Evolutionary conservation across 2,888 invertebrate species (phyloP).

Genomic region (Phortica okadai): DNA sequence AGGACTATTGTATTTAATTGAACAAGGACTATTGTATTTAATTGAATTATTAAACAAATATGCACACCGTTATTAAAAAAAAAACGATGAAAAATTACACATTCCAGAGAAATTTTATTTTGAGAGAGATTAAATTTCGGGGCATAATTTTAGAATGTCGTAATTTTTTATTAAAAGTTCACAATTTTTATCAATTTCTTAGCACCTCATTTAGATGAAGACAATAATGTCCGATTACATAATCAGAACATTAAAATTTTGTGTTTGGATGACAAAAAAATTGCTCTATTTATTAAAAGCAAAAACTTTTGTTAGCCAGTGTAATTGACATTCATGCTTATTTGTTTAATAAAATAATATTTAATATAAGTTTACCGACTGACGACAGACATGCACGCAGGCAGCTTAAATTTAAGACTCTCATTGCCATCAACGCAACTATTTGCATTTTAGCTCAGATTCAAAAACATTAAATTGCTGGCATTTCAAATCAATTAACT

Average conservation of each 20-base stretch:
- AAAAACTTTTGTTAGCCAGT: too few species aligned
- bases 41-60: constrained; percentile 11
- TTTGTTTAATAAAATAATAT: too few species aligned
- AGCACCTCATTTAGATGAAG: too few species aligned
- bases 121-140: background rate
- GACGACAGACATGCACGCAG: background rate
- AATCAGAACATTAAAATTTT: too few species aligned
- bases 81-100: background rate
- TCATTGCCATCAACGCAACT: background rate
- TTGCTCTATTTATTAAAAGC: too few species aligned
- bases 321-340: too few species aligned
- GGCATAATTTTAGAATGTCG: too few species aligned
- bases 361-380: background rate
- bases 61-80: background rate
- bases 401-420: background rate
- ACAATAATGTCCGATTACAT: too few species aligned
- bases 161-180: too few species aligned
- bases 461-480: background rate
- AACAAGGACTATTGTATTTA: background rate
- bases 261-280: too few species aligned
- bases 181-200: too few species aligned
- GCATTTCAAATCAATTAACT: background rate
- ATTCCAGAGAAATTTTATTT: background rate
- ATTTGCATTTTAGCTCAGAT: background rate
- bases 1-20: background rate